These are phyloP conservation scores for Coreoperca whiteheadi DNA, from an alignment of 2,113 vertebrate species.

Conservation along the genomic window DNA sequence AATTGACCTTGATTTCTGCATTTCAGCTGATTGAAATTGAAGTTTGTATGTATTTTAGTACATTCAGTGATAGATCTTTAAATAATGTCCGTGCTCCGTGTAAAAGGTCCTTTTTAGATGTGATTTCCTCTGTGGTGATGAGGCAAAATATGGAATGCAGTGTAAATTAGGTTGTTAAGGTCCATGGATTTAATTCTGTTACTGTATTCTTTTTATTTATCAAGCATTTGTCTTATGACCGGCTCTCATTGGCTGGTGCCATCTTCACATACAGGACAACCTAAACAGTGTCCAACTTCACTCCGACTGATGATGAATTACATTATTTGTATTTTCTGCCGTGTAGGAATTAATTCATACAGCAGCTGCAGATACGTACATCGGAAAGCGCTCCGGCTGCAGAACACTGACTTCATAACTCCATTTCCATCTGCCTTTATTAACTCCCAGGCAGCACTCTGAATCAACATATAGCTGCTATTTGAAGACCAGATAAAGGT, in stretches of 20 bases:
- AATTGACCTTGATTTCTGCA: background rate
- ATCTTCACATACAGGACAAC: background rate
- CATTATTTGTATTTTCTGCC: background rate
- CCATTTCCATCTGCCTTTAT: conserved; percentile 20
- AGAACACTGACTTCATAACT: background rate
- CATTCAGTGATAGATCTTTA: background rate
- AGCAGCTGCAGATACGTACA: background rate
- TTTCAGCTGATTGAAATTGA: background rate
- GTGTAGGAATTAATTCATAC: background rate
- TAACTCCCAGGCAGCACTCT: background rate
- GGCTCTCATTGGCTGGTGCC: background rate
- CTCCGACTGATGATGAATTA: background rate
- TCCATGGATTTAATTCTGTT: background rate
- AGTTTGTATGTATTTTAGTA: background rate
- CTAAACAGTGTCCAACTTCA: background rate
- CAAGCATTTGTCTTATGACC: background rate
- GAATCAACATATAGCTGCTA: background rate
- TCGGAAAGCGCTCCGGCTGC: background rate
- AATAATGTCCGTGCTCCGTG: background rate
- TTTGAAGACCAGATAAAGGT: conserved; percentile 16
- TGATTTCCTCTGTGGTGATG: background rate
- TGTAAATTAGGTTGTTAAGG: background rate
- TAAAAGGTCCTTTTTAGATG: background rate
- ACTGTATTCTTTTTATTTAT: background rate
- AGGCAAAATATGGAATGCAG: background rate